These are phyloP conservation scores for Kryptolebias ocellatus DNA, from an alignment of 2,797 vertebrate species.

Conservation along the genomic window DNA sequence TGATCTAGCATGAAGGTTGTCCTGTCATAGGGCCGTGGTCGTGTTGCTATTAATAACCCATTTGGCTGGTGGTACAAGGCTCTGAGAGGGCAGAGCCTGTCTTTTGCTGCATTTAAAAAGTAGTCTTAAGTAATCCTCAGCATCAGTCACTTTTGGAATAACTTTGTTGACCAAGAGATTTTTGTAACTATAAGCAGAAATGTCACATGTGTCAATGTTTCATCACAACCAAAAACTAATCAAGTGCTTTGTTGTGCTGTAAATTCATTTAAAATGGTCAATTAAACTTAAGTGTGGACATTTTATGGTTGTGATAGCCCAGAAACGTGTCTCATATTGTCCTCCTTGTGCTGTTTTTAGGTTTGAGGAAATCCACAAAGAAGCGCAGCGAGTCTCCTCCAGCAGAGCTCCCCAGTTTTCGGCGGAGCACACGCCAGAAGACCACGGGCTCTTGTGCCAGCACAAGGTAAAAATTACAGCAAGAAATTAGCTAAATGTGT, in stretches of 20 bases:
- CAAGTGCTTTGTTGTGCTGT: background rate
- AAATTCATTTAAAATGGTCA: background rate
- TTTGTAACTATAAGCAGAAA: background rate
- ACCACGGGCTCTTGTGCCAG: conserved; percentile 99
- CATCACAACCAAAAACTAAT: background rate
- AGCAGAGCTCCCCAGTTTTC: conserved; percentile 99
- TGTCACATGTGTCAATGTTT: background rate
- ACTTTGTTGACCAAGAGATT: background rate
- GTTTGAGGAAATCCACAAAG: conserved; percentile 98
- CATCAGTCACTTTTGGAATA: conserved; percentile 4
- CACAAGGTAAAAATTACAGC: conserved; percentile 85
- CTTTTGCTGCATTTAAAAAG: conserved; percentile 33
- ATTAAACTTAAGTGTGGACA: background rate
- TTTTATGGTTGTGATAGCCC: background rate
- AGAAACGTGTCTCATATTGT: background rate
- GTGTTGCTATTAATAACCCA: conserved; percentile 73
- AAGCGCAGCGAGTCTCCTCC: conserved; percentile 99
- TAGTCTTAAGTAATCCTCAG: conserved; percentile 10
- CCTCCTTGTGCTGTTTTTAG: conserved; percentile 65
- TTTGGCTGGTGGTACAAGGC: conserved; percentile 51
- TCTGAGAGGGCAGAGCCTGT: conserved; percentile 42
- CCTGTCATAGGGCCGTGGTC: conserved; percentile 68
- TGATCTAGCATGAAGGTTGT: conserved; percentile 69
- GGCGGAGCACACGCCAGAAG: conserved; percentile 99
- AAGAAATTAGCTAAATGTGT: background rate